Evolutionary conservation across 2,888 invertebrate genomes (phyloP), one percentile per base, ranked within the genome.

Genomic region (Balanococcus diminutus): DNA sequence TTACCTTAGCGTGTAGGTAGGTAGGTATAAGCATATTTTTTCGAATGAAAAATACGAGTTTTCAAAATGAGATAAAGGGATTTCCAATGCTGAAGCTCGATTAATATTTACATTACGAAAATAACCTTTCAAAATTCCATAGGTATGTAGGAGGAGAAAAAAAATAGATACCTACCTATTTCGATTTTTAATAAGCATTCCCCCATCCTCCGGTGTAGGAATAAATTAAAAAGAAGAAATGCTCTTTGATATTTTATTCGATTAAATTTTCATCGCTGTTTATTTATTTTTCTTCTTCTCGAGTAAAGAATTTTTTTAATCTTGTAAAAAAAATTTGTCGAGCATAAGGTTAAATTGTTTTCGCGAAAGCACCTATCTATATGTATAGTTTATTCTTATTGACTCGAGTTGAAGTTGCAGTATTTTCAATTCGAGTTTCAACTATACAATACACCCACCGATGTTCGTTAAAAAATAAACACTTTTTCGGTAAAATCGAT

Each of bases 371-470:
- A n/a, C n/a, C n/a, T n/a, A n/a, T n/a, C n/a, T n/a, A n/a, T n/a
- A n/a, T n/a, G 56, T 22, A 31, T 31, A n/a, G 72, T 72, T 72
- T 31, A 56, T 22, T 72, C 5, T 72, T 72, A 72, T 72, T 32
- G 72, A 31, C 72, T 1, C n/a, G n/a, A 56, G 56, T 22, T 56
- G 56, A 22, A 56, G 22, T 72, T 32, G 28, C n/a, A 31, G 72
- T 11, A 72, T 32, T 72, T 72, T 72, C 72, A n/a, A 72, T 72
- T 72, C 31, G 4, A 72, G 28, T 67, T 67, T 67, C 67, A 67
- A 31, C 67, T 67, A 28, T 11, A 67, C 1, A 67, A 28, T 11
- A 67, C 1, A 67, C 31, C 31, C 11, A 28, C 31, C 31, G 31
- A 28, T 16, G 14, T 67, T 25, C 31, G 67, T 67, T 67, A 28